These are phyloP conservation scores for Perodicticus potto DNA, from an alignment of 2,797 vertebrate species.

Conservation along the genomic window DNA sequence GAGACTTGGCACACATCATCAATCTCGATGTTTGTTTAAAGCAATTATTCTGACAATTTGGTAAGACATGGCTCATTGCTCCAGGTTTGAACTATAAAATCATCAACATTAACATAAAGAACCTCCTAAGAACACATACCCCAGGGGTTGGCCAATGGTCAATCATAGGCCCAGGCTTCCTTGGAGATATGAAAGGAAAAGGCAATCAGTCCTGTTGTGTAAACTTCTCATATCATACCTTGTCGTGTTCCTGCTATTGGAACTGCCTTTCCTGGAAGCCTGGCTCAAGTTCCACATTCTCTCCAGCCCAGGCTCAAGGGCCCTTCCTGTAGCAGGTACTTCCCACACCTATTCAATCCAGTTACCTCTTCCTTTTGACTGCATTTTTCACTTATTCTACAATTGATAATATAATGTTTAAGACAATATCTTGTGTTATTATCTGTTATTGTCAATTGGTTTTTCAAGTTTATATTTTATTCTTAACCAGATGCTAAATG, in stretches of 20 bases:
- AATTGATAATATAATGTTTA: background rate
- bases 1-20: background rate
- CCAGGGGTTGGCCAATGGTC: background rate
- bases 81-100: background rate
- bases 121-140: background rate
- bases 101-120: background rate
- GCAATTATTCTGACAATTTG: slow-evolving; percentile 7
- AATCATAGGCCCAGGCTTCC: background rate
- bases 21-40: background rate
- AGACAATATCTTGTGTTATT: background rate
- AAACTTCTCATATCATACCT: background rate
- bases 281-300: background rate
- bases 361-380: background rate
- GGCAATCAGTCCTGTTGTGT: background rate
- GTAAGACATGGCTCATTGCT: background rate
- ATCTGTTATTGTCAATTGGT: background rate
- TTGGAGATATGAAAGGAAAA: background rate
- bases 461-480: slow-evolving; percentile 57
- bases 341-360: background rate
- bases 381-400: slow-evolving; percentile 22
- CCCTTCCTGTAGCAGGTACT: background rate
- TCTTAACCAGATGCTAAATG: slow-evolving; percentile 28
- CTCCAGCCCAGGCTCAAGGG: background rate
- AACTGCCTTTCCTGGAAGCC: slow-evolving; percentile 15
- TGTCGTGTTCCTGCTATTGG: background rate